These are phyloP conservation scores for Rhagium mordax DNA, from an alignment of 2,888 invertebrate genomes.

Conservation along the genomic window DNA sequence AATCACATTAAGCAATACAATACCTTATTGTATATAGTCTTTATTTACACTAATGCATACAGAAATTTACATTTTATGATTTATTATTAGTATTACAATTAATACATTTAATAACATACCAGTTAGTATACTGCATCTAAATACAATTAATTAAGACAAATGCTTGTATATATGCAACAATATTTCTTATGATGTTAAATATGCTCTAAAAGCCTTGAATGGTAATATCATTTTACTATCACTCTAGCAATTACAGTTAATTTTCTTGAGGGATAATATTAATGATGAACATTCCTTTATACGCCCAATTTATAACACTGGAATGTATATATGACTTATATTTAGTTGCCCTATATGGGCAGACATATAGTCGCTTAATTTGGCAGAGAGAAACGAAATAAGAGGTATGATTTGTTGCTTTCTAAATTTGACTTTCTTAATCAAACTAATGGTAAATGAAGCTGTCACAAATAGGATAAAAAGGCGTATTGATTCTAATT, in stretches of 20 bases:
- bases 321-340: conserved; percentile 9
- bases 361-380: neutral
- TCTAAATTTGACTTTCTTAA: too few species aligned
- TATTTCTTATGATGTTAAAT: neutral
- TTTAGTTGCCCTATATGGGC: neutral
- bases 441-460: too few species aligned
- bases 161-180: neutral
- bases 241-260: conserved; percentile 19
- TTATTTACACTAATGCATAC: neutral
- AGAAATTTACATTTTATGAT: neutral
- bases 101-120: neutral
- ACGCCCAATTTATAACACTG: conserved; percentile 21
- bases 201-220: conserved; percentile 1
- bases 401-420: too few species aligned
- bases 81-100: neutral
- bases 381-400: too few species aligned
- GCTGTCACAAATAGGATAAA: too few species aligned
- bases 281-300: conserved; percentile 23
- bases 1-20: neutral
- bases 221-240: conserved; percentile 23
- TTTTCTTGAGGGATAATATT: conserved; percentile 31
- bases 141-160: neutral
- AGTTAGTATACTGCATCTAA: neutral
- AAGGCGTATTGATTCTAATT: too few species aligned
- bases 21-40: neutral